Evolutionary conservation across 1,140 invertebrate genomes (phyloP).

Genomic region (Eueides isabella): DNA sequence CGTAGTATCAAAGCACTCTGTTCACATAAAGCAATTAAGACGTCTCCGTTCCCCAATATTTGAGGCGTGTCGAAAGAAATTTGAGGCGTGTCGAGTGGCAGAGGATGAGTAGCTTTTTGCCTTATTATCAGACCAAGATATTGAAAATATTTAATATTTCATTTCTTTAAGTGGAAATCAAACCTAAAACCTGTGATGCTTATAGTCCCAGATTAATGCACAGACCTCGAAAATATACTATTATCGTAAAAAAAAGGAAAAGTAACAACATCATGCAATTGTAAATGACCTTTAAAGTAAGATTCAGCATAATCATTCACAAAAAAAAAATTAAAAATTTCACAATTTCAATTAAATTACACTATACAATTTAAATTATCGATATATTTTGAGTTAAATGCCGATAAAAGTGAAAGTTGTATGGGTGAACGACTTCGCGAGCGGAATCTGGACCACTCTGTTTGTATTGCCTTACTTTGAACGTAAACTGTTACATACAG

Average conservation of each 20-base stretch:
- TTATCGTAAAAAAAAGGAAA: not conserved
- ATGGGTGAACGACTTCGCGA: slow-evolving; percentile 44
- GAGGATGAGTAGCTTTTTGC: no score
- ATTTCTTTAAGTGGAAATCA: no score
- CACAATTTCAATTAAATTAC: not conserved
- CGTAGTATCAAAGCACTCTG: no score
- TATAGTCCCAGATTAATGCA: no score
- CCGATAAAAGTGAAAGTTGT: slow-evolving; percentile 50
- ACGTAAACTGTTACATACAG: slow-evolving; percentile 35
- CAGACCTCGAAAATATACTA: no score
- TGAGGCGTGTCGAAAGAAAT: no score
- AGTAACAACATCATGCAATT: not conserved
- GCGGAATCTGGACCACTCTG: slow-evolving; percentile 45
- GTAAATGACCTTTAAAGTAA: not conserved
- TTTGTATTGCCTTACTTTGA: slow-evolving; percentile 36
- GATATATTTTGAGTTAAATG: slow-evolving; percentile 36
- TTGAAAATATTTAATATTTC: no score
- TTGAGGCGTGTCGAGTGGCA: no score
- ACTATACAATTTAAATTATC: not conserved
- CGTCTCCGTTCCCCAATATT: no score
- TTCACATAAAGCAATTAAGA: no score
- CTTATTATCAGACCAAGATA: no score
- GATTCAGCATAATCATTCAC: slow-evolving; percentile 5
- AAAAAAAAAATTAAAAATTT: not conserved
- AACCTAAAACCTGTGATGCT: no score